Evolutionary conservation across 1,140 invertebrate species (phyloP), one percentile per base, ranked within the genome.

Genomic region (Conus ventricosus): DNA sequence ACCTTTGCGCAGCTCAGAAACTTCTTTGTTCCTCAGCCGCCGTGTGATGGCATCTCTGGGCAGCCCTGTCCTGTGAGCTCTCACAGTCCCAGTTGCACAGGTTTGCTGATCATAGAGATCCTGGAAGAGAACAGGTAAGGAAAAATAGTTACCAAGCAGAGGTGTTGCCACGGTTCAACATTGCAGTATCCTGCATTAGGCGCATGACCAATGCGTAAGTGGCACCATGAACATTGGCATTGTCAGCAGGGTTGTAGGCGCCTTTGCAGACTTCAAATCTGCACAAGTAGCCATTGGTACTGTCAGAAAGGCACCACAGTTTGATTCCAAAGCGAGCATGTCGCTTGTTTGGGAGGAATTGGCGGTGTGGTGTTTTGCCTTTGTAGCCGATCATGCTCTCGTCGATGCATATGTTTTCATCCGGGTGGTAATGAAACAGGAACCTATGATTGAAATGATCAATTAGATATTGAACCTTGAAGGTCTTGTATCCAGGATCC

Each of bases 291-390:
- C 54, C 83, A 23, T 20, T 60, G 55, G 17, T 27, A 60, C 17
- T 39, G 60, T 60, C 54, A 25, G 27, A 85, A 7, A 75, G 20
- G n/a, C 71, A 75, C 71, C 71, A 75, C 71, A 75, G n/a, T 20
- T 75, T 75, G 20, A 85, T 85, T 10, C 83, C 83, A 67, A 85
- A 85, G 8, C 83, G 51, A 11, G 83, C 83, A 60, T 85, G 83
- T 20, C 60, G 2, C n/a, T 85, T 85, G 53, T 85, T 17, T 20
- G 83, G 83, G 53, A 85, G 55, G 55, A 20, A 85, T 54, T 54
- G 83, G 15, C 55, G 83, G 15, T 85, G 83, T 17, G 83, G 83
- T 23, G 60, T 85, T 17, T 67, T 57, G 53, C 83, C 83, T 25
- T 85, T 85, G 54, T 54, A 85, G 6, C 83, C 83, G 10, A 85